Conservation (phyloP, 23 tunicate genomes). For the Clavelina lepadiformis region DNA sequence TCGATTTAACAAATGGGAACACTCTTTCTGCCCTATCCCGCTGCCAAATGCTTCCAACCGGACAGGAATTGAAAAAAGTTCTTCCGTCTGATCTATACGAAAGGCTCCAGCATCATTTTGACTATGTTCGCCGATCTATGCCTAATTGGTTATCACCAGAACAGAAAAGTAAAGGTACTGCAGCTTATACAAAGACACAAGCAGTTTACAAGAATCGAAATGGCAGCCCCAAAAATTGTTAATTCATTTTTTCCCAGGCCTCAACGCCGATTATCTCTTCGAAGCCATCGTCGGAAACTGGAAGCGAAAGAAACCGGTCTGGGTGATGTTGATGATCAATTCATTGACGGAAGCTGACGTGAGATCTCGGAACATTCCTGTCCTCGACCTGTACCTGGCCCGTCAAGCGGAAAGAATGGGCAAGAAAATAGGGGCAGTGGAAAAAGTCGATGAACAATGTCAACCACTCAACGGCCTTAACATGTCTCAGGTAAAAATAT, state of each 20-base stretch:
- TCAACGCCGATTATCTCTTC: slow-evolving; percentile 5
- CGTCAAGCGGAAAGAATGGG: slow-evolving; percentile 29
- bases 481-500: slow-evolving; percentile 22
- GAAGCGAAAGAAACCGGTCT: slow-evolving; percentile 26
- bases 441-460: slow-evolving; percentile 31
- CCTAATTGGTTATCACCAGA: slow-evolving; percentile 39
- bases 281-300: slow-evolving; percentile 31
- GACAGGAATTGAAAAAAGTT: slow-evolving; percentile 19
- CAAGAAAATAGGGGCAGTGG: slow-evolving; percentile 26
- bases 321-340: slow-evolving; percentile 37
- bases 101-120: slow-evolving; percentile 35
- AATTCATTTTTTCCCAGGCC: background rate
- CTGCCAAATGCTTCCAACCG: slow-evolving; percentile 46
- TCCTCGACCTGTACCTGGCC: slow-evolving; percentile 33
- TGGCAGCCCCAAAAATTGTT: background rate
- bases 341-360: slow-evolving; percentile 24
- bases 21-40: slow-evolving; percentile 28
- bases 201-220: background rate
- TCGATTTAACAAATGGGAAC: slow-evolving; percentile 40
- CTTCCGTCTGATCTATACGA: slow-evolving; percentile 29
- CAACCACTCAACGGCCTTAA: slow-evolving; percentile 20
- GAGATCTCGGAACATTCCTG: slow-evolving; percentile 17
- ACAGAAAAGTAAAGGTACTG: slow-evolving; percentile 33
- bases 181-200: background rate
- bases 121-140: slow-evolving; percentile 28